phyloP scores from a whole-genome alignment of 2,113 vertebrate species.

The Dipodomys merriami region DNA sequence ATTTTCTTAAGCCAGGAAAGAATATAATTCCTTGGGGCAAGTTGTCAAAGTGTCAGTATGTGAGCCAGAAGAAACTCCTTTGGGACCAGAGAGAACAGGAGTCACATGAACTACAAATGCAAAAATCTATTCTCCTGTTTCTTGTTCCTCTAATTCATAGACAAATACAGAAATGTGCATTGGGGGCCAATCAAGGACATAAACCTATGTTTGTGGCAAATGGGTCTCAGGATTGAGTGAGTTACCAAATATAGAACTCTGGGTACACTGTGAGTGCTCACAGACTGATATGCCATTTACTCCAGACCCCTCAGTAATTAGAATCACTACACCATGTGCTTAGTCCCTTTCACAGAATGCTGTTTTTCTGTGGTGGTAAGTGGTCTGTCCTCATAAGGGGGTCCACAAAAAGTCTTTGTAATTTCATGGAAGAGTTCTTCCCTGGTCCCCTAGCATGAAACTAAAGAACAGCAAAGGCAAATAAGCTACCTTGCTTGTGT shows the following conservation, averaged over 20 bases:
- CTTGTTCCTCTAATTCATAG: constrained; percentile 1
- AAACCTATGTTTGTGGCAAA: not conserved
- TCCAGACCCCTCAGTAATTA: not conserved
- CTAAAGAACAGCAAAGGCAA: not conserved
- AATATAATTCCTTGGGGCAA: constrained; percentile 5
- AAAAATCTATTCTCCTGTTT: not conserved
- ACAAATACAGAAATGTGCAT: not conserved
- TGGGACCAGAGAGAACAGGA: not conserved
- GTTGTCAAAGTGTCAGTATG: constrained; percentile 24
- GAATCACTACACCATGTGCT: not conserved
- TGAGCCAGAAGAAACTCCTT: constrained; percentile 10
- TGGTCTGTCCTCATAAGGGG: not conserved
- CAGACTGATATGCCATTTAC: not conserved
- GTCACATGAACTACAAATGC: not conserved
- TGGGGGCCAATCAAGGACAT: not conserved
- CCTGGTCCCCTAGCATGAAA: not conserved
- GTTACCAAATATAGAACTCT: not conserved
- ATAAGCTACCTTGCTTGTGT: not conserved
- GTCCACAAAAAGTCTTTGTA: not conserved
- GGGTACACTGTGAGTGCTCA: not conserved
- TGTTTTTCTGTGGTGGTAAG: not conserved
- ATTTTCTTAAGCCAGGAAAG: constrained; percentile 26
- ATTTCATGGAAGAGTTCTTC: not conserved
- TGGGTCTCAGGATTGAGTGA: not conserved
- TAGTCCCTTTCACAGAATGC: not conserved